Base-by-base conservation (phyloP, 2,888 invertebrate genomes). In the Drosophila demipolita region DNA sequence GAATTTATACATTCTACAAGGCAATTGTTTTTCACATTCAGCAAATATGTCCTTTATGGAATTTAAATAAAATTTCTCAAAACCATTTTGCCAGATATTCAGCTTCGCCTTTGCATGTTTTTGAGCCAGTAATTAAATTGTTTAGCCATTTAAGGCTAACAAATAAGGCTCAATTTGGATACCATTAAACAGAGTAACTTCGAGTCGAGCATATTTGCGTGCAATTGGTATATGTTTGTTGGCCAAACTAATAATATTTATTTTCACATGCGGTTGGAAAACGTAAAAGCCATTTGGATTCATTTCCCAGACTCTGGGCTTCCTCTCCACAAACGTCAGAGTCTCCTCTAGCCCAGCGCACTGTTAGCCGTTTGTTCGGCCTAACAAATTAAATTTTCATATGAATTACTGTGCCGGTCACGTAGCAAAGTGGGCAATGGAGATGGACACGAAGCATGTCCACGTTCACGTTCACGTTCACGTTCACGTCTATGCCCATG, bases 331-430 rank as follows among this genome's bases (percentile, higher is more conserved):
- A 35, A 11, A 6, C 33, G 20, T n/a, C 32, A 12, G 38, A 17
- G 3, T 1, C n/a, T 26, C 32, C 57, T 4, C 45, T 45, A 8
- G 23, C 29, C 20, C 9, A 23, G 11, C 33, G 15, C 9, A 1
- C 17, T 17, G 11, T 33, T 9, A n/a, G 8, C 12, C 35, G 42
- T 61, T 62, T 50, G 48, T 29, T 58, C 55, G 60, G 70, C 65
- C 75, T 62, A 80, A 86, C 89, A 87, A 87, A 87, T 87, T 87
- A 87, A 87, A 87, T 87, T 87, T 87, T 87, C 87, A 87, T 87
- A 85, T 80, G 86, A 89, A 86, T 86, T 86, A 81, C 85, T 79
- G 79, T 89, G 83, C 88, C 75, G 87, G 89, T 87, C 88, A 87
- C 86, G 89, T 89, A 83, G 68, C 53, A 52, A 65, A 65, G 65